Percentiles rank a stretch among this genome's conserved stretches.
Evolutionary conservation across 1,140 invertebrate genomes (phyloP).

Genomic region (Andricus grossulariae): DNA sequence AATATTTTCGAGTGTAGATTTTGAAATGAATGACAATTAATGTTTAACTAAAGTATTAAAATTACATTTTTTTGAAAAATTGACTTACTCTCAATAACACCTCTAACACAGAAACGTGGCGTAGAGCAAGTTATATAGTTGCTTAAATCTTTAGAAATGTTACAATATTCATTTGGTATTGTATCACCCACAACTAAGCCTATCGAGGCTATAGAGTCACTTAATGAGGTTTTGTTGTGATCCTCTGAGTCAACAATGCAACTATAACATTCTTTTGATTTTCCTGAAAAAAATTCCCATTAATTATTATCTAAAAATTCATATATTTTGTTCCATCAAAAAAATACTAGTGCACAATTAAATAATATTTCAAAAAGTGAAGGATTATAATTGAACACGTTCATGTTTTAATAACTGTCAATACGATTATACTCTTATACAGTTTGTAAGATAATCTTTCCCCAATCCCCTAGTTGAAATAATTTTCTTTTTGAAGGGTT

Average conservation of each 20-base stretch:
- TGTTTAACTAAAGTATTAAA: not conserved
- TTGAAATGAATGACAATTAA: not conserved
- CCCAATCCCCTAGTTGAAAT: no score
- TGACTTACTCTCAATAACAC: slow-evolving; percentile 2
- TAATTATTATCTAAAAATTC: not conserved
- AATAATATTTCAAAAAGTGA: no score
- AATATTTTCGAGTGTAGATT: no score
- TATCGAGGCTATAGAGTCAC: not conserved
- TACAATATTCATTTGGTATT: slow-evolving; percentile 24
- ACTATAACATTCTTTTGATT: slow-evolving; percentile 5
- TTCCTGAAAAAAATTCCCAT: not conserved
- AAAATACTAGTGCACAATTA: no score
- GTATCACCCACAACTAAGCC: slow-evolving; percentile 1
- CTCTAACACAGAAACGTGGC: slow-evolving; percentile 2
- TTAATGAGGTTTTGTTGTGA: slow-evolving; percentile 9
- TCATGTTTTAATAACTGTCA: no score
- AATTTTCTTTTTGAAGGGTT: not conserved
- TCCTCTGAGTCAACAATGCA: slow-evolving; percentile 8
- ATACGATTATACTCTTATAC: no score
- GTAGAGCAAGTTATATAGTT: not conserved
- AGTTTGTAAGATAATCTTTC: no score
- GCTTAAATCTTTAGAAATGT: not conserved
- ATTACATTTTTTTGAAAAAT: not conserved
- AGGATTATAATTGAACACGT: no score
- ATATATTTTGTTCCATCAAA: not conserved